Evolutionary conservation across 2,888 invertebrate species (phyloP).

Genomic region (Bimastos eiseni): DNA sequence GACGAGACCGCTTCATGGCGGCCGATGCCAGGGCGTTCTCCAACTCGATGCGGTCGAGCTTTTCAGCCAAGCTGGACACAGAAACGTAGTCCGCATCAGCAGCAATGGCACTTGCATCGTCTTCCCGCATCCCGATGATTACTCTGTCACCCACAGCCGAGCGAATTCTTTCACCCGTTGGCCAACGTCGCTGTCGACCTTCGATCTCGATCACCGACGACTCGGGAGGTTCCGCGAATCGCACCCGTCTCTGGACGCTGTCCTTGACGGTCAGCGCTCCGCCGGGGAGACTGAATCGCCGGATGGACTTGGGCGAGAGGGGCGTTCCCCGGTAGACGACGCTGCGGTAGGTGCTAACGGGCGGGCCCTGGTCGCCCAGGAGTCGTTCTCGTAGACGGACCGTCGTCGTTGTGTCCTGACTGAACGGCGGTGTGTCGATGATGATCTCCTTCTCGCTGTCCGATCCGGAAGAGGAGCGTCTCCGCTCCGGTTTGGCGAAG

Average conservation of each 20-base stretch:
- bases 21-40: slow-evolving; percentile 38
- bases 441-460: slow-evolving; percentile 38
- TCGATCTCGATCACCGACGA: slow-evolving; percentile 45
- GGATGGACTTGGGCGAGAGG: slow-evolving; percentile 25
- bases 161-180: not conserved
- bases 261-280: slow-evolving; percentile 26
- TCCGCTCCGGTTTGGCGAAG: slow-evolving; percentile 20
- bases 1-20: slow-evolving; percentile 31
- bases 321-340: slow-evolving; percentile 1
- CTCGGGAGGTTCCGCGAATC: slow-evolving; percentile 44
- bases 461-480: slow-evolving; percentile 15
- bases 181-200: slow-evolving; percentile 36
- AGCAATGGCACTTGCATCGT: slow-evolving; percentile 18
- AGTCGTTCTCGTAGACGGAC: not conserved
- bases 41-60: slow-evolving; percentile 38
- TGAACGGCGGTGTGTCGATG: slow-evolving; percentile 33
- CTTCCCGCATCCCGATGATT: not conserved
- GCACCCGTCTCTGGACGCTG: slow-evolving; percentile 35
- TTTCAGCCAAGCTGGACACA: slow-evolving; percentile 34
- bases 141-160: not conserved
- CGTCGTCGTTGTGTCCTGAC: not conserved
- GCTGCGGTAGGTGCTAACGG: slow-evolving; percentile 4
- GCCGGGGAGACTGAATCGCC: slow-evolving; percentile 25
- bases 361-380: not conserved
- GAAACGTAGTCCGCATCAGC: slow-evolving; percentile 1